These are phyloP conservation scores for Boloria euphrosyne DNA, from an alignment of 2,888 invertebrate genomes.

Conservation along the genomic window DNA sequence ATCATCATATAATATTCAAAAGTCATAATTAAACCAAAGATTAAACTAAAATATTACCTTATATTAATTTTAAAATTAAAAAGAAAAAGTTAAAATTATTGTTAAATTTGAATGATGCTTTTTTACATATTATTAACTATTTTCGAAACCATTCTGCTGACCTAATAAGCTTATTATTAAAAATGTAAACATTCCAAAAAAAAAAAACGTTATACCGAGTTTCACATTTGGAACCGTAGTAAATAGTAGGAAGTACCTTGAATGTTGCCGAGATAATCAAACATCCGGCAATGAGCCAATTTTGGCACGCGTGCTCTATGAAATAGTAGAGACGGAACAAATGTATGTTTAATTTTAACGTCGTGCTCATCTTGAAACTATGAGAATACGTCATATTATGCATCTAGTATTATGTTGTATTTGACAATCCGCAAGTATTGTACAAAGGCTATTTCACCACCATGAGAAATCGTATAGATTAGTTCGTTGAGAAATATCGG, in stretches of 20 bases:
- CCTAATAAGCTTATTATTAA: background rate
- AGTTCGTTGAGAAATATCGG: conserved; percentile 2
- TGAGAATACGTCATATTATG: background rate
- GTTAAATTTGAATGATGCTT: too few relatives aligned
- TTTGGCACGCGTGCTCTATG: conserved; percentile 25
- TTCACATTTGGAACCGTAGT: conserved; percentile 29
- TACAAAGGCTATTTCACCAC: conserved; percentile 1
- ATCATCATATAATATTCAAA: too few relatives aligned
- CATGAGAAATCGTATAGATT: conserved; percentile 3
- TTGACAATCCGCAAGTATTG: conserved; percentile 1
- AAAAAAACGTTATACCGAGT: background rate
- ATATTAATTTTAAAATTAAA: too few relatives aligned
- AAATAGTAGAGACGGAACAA: conserved; percentile 21
- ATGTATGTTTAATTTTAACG: conserved; percentile 13
- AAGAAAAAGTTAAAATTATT: too few relatives aligned
- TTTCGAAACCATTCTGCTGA: background rate
- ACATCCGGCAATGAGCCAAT: conserved; percentile 36
- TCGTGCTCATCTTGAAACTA: conserved; percentile 8
- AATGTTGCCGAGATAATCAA: conserved; percentile 35
- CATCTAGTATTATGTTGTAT: background rate
- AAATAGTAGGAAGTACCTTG: conserved; percentile 39
- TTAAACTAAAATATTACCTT: too few relatives aligned
- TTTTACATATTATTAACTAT: too few relatives aligned
- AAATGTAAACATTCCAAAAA: conserved; percentile 2
- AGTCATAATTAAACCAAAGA: too few relatives aligned